Conservation (phyloP, 2,888 invertebrate genomes). For the Oscheius onirici region DNA sequence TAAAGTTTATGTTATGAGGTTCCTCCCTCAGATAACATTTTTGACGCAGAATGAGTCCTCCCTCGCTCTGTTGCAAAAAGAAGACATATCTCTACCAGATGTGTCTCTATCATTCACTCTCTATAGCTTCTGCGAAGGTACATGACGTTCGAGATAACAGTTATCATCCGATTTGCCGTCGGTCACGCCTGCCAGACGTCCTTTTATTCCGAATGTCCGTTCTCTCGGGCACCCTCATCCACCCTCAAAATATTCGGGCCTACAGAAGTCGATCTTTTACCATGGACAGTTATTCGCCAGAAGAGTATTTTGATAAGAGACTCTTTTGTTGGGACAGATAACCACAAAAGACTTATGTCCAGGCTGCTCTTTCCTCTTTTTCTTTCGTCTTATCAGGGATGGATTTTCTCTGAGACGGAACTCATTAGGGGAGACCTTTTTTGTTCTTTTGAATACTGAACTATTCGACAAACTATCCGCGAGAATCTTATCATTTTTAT, state of each 20-base stretch:
- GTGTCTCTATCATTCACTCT: neutral
- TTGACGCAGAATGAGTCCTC: neutral
- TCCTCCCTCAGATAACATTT: too few species aligned
- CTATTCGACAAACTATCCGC: neutral
- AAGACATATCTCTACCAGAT: conserved; percentile 1
- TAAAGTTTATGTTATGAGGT: neutral
- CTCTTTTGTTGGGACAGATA: conserved; percentile 13
- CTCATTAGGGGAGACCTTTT: neutral
- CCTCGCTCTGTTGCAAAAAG: neutral
- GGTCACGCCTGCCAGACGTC: neutral
- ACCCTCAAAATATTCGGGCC: neutral
- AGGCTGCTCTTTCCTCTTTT: neutral
- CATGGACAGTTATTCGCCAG: neutral
- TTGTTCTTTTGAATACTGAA: neutral
- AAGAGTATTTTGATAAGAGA: neutral
- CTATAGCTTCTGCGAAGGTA: neutral
- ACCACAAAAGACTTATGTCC: conserved; percentile 15
- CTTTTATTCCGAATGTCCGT: neutral
- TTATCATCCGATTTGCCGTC: neutral
- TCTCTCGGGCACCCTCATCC: neutral
- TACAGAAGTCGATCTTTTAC: neutral
- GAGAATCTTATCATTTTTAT: neutral
- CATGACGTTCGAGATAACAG: conserved; percentile 9
- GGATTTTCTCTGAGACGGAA: neutral
- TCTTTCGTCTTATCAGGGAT: too few species aligned